Conservation (phyloP, 2,797 vertebrate species). For the Melanogrammus aeglefinus region DNA sequence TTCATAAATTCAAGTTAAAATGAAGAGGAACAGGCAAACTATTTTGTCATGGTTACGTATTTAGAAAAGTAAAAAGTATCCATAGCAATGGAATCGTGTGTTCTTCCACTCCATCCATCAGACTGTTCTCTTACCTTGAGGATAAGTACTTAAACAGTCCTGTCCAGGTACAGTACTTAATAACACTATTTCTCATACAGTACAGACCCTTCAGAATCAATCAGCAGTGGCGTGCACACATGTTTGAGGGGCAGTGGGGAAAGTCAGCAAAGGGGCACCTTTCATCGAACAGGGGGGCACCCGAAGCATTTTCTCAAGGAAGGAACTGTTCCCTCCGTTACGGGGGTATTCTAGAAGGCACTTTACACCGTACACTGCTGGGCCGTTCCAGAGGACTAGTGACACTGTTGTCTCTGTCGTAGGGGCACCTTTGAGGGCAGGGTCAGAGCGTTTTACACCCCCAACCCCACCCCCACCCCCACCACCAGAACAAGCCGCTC, state of each 20-base stretch:
- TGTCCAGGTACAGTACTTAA: conserved; percentile 9
- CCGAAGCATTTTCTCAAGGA: too few relatives aligned
- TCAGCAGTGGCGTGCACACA: conserved; percentile 1
- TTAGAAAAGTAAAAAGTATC: neutral
- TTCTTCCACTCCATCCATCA: neutral
- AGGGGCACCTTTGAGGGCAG: too few relatives aligned
- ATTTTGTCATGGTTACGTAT: neutral
- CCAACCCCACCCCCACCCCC: too few relatives aligned
- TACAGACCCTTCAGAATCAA: neutral
- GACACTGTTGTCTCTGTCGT: too few relatives aligned
- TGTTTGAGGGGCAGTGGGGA: neutral
- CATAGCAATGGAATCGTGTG: neutral
- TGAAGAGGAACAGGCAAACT: neutral
- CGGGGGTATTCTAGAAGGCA: too few relatives aligned
- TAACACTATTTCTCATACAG: neutral
- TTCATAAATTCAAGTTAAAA: neutral
- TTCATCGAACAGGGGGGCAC: neutral
- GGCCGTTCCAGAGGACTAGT: neutral
- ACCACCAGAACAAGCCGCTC: neutral
- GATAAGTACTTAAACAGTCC: neutral
- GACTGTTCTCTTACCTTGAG: neutral
- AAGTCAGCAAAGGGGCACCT: neutral
- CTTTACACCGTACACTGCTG: too few relatives aligned
- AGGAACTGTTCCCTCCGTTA: too few relatives aligned
- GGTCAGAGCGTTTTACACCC: too few relatives aligned